Evolutionary conservation across 2,113 vertebrate genomes (phyloP), one percentile per base, ranked within the genome.

Genomic region (Numenius arquata): DNA sequence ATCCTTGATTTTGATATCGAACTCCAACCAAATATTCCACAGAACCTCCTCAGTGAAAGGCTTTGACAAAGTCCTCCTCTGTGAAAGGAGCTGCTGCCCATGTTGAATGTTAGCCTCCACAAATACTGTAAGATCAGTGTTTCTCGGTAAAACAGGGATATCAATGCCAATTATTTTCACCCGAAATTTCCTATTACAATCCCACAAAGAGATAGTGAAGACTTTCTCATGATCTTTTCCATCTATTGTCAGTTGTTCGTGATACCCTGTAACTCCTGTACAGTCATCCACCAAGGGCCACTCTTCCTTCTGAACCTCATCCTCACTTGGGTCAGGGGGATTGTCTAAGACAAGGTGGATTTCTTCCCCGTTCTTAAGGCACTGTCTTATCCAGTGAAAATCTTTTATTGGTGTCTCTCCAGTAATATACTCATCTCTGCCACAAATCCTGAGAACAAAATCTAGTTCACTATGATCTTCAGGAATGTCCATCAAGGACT

Each of bases 131-230:
- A 99, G 98, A 68, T 99, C 99, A 1, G 99, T 97, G 89, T 99
- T 99, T 85, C 99, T 98, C 17, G 99, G 99, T 63, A 99, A 97
- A 29, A 98, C 94, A 0, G 99, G 99, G 70, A 99, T 99, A 95
- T 99, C 99, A 3, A 99, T 99, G 20, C 99, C 99, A 93, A 99
- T 96, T 87, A 99, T 98, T 97, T 99, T 99, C 77, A 99, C 98
- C 61, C 99, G 98, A 93, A 99, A 99, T 94, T 99, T 99, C 80
- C 99, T 98, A 93, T 99, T 99, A 71, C 99, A 99, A 96, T 99
- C 99, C 99, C 99, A 99, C 95, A 99, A 97, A 17, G 99, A 99
- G 96, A 99, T 98, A n/a, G 99, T 99, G 94, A 99, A 99, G 50
- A 99, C 98, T 19, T 98, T 99, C 59, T 99, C 99, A 2, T 99